phyloP scores from a whole-genome alignment of 2,888 invertebrate species.

The Luperina nickerlii region DNA sequence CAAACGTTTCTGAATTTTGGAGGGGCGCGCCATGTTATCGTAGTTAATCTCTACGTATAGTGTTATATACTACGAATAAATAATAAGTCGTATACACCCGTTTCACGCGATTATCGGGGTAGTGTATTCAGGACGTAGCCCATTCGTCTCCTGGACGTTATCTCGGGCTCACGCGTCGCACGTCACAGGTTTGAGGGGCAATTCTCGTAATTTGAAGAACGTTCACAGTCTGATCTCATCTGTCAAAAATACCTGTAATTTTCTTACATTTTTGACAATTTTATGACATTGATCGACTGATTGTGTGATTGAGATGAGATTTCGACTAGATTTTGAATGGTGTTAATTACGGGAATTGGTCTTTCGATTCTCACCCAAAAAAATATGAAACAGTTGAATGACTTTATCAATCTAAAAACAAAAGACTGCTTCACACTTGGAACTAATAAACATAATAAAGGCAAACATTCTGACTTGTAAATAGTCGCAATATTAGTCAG shows the following conservation, averaged over 20 bases:
- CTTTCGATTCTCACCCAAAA: conserved; percentile 75
- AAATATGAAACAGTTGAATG: neutral
- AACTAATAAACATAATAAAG: neutral
- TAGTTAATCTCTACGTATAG: too few relatives aligned
- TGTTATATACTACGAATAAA: too few relatives aligned
- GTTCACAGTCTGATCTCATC: neutral
- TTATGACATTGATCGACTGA: too few relatives aligned
- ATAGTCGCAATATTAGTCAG: neutral
- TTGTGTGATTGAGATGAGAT: too few relatives aligned
- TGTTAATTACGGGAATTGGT: neutral
- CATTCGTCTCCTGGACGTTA: conserved; percentile 83
- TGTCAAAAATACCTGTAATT: neutral
- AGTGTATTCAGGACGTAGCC: conserved; percentile 78
- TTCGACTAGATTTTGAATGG: neutral
- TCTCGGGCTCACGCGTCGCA: conserved; percentile 74
- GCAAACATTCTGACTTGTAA: neutral
- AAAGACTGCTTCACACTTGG: neutral
- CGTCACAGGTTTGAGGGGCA: conserved; percentile 71
- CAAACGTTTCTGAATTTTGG: too few relatives aligned
- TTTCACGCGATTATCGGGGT: conserved; percentile 44
- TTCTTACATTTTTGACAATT: too few relatives aligned
- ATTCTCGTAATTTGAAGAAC: neutral
- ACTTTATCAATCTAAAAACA: neutral
- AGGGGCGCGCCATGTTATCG: too few relatives aligned
- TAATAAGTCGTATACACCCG: too few relatives aligned